Evolutionary conservation across 2,113 vertebrate species (phyloP), one percentile per base, ranked within the genome.

Genomic region (Ictidomys tridecemlineatus): DNA sequence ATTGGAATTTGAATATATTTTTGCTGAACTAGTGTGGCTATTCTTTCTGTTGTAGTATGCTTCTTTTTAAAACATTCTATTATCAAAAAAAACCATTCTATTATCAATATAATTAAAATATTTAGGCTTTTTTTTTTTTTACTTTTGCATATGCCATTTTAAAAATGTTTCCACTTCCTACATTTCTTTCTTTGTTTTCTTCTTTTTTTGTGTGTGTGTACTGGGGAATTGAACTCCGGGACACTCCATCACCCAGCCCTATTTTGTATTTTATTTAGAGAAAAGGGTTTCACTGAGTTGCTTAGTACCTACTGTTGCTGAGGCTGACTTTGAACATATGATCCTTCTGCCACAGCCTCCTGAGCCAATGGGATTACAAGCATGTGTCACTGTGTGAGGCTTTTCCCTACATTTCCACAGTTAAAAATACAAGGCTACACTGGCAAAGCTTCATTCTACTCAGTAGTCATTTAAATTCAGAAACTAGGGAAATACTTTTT

Each of bases 1-100:
- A 63, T 69, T 95, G 73, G 39, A 95, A 95, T 97, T 67, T 85
- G 61, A 93, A 77, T 91, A 73, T 85, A 67, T 30, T 76, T 85
- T 95, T 72, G 30, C 89, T 11, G 86, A 67, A 45, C 17, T 58
- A 39, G 30, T 82, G 30, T 30, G 85, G 9, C 83, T 82, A 6
- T 22, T 58, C 12, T 56, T 56, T 96, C 37, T 85, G 10, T 56
- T 78, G 16, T 24, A 72, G 26, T 45, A 53, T 91, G 17, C 4
- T 72, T 65, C 2, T 28, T 91, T 65, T 63, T 28, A 63, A 87
- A 51, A 74, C 53, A 87, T 96, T 63, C 30, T 87, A 4, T 90
- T 82, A 67, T 37, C 42, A 58, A 51, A n/a, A n/a, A n/a, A n/a
- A n/a, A n/a, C n/a, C 53, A 87, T 96, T 63, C 30, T 87, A 4